Evolutionary conservation across 2,888 invertebrate genomes (phyloP).

Genomic region (Hartigia nigra): DNA sequence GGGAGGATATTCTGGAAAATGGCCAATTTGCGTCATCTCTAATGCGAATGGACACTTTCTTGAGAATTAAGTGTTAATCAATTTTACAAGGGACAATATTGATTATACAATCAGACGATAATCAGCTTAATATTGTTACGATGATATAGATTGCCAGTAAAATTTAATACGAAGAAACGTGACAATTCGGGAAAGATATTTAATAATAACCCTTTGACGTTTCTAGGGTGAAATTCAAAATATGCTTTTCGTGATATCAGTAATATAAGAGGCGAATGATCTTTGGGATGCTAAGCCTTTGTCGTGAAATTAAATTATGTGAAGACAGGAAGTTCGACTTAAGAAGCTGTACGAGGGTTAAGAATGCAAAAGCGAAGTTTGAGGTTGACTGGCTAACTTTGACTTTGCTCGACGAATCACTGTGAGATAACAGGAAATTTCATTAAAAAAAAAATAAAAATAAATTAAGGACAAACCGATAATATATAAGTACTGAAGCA

Average conservation of each 20-base stretch:
- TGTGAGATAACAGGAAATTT: neutral
- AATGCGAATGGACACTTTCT: too few relatives aligned
- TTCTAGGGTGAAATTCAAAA: neutral
- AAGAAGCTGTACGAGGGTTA: neutral
- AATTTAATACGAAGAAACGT: neutral
- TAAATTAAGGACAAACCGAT: too few relatives aligned
- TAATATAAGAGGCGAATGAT: neutral
- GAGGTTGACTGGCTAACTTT: neutral
- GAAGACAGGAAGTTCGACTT: neutral
- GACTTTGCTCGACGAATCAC: too few relatives aligned
- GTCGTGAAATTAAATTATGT: neutral
- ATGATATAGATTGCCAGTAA: neutral
- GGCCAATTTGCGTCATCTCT: too few relatives aligned
- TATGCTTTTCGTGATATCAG: neutral
- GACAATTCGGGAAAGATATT: neutral
- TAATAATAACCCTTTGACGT: neutral
- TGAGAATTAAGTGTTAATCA: too few relatives aligned
- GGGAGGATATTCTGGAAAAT: too few relatives aligned
- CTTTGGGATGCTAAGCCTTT: neutral
- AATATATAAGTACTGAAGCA: too few relatives aligned
- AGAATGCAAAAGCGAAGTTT: neutral
- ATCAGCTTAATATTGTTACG: neutral
- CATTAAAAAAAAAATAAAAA: too few relatives aligned
- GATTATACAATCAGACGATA: too few relatives aligned
- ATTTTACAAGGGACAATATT: too few relatives aligned